Conservation (phyloP, 2,113 vertebrate species). For the Chinchilla lanigera region DNA sequence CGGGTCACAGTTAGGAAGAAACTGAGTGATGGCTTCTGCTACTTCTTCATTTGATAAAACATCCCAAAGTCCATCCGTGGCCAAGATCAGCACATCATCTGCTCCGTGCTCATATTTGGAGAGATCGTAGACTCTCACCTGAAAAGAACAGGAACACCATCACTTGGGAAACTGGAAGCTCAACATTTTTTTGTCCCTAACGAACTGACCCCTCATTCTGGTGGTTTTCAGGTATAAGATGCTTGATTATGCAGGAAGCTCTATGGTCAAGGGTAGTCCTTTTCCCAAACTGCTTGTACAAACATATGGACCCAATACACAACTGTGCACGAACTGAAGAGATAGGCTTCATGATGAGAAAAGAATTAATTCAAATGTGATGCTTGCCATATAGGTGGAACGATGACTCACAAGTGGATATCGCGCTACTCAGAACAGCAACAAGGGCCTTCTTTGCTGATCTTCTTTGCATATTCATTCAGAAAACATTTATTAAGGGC, state of each 20-base stretch:
- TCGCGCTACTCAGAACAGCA: background rate
- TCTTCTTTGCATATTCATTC: background rate
- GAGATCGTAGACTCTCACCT: conserved; percentile 96
- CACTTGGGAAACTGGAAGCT: background rate
- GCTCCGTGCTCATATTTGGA: conserved; percentile 91
- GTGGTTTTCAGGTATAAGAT: background rate
- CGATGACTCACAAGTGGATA: background rate
- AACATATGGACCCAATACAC: background rate
- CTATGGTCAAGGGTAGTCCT: background rate
- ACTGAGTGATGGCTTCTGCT: conserved; percentile 93
- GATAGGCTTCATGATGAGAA: background rate
- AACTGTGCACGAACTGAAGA: background rate
- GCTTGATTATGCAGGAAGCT: background rate
- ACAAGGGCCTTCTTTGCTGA: background rate
- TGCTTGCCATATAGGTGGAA: background rate
- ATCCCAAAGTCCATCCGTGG: conserved; percentile 98
- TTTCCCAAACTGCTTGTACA: background rate
- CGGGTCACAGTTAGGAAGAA: conserved; percentile 97
- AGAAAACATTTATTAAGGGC: background rate
- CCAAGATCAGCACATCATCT: conserved; percentile 95
- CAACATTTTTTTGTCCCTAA: background rate
- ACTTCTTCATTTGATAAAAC: conserved; percentile 98
- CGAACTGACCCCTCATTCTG: background rate
- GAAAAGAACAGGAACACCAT: conserved; percentile 52
- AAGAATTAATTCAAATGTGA: background rate